These are phyloP conservation scores for Ophion ventricosus DNA, from an alignment of 2,888 invertebrate genomes.

Conservation along the genomic window DNA sequence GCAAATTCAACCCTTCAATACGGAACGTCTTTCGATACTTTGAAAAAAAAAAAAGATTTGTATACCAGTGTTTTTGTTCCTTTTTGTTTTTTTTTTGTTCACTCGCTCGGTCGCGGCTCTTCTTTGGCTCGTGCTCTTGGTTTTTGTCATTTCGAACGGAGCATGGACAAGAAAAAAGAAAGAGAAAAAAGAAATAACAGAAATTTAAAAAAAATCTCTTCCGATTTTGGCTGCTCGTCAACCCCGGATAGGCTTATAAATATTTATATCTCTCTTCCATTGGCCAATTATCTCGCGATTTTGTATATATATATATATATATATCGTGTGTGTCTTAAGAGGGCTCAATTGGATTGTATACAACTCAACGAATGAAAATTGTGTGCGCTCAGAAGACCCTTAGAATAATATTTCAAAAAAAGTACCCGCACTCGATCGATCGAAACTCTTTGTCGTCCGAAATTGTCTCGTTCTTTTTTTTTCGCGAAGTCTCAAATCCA, in stretches of 20 bases:
- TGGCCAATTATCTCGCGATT: slow-evolving; percentile 25
- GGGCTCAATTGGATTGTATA: slow-evolving; percentile 65
- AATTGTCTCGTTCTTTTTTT: not conserved
- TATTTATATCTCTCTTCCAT: slow-evolving; percentile 19
- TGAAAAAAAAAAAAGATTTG: slow-evolving; percentile 63
- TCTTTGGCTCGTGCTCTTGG: slow-evolving; percentile 44
- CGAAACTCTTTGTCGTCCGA: slow-evolving; percentile 15
- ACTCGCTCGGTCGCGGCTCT: slow-evolving; percentile 35
- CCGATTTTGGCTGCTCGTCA: not conserved
- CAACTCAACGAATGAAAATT: slow-evolving; percentile 69
- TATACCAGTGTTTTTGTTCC: slow-evolving; percentile 62
- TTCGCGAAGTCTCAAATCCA: slow-evolving; percentile 1
- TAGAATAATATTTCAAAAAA: slow-evolving; percentile 51
- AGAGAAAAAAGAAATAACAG: not conserved
- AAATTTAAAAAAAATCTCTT: slow-evolving; percentile 14
- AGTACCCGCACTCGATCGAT: slow-evolving; percentile 50
- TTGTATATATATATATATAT: not conserved
- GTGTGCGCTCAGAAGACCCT: slow-evolving; percentile 72
- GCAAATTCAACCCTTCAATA: too few relatives aligned
- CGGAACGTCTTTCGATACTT: too few relatives aligned
- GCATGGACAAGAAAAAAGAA: too few relatives aligned
- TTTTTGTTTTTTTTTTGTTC: slow-evolving; percentile 25
- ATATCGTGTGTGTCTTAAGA: slow-evolving; percentile 52
- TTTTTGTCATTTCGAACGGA: slow-evolving; percentile 20
- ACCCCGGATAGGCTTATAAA: not conserved